Percentiles rank a stretch among this genome's conserved stretches.
These are phyloP conservation scores for Pegoplata infirma DNA, from an alignment of 2,888 invertebrate species.

Conservation along the genomic window DNA sequence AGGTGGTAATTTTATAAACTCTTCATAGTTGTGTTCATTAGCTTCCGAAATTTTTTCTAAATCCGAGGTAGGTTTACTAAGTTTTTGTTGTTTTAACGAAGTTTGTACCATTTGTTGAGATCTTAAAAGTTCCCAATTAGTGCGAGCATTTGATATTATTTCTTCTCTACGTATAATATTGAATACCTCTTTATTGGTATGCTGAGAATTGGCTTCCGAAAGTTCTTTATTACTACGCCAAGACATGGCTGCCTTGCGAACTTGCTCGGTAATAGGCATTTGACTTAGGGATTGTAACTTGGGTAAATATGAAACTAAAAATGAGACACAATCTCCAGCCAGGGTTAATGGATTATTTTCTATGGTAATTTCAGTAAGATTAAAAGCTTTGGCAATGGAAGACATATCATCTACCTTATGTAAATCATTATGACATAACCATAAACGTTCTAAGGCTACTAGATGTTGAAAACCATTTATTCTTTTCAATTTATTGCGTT, in stretches of 20 bases:
- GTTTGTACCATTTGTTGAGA: constrained; percentile 79
- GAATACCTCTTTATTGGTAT: constrained; percentile 79
- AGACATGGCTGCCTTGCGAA: constrained; percentile 86
- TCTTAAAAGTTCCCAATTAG: constrained; percentile 90
- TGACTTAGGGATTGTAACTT: constrained; percentile 85
- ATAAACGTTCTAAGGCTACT: constrained; percentile 83
- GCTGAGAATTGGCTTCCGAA: constrained; percentile 79
- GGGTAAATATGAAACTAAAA: constrained; percentile 88
- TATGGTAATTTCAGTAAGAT: constrained; percentile 89
- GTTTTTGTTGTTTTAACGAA: constrained; percentile 49
- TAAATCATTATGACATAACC: constrained; percentile 79
- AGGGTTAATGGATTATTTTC: constrained; percentile 91
- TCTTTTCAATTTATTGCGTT: constrained; percentile 89
- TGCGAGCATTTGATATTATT: constrained; percentile 90
- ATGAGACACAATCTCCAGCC: constrained; percentile 89
- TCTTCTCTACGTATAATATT: constrained; percentile 85
- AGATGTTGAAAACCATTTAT: constrained; percentile 89
- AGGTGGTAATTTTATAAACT: constrained; percentile 73
- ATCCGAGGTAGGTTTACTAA: constrained; percentile 64
- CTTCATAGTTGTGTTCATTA: constrained; percentile 68
- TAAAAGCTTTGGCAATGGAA: constrained; percentile 87
- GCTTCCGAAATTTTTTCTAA: constrained; percentile 71
- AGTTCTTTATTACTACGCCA: constrained; percentile 89
- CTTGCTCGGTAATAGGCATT: constrained; percentile 89
- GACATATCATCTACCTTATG: constrained; percentile 91